Base-by-base conservation (phyloP, 2,888 invertebrate genomes). In the Parascotia fuliginaria region DNA sequence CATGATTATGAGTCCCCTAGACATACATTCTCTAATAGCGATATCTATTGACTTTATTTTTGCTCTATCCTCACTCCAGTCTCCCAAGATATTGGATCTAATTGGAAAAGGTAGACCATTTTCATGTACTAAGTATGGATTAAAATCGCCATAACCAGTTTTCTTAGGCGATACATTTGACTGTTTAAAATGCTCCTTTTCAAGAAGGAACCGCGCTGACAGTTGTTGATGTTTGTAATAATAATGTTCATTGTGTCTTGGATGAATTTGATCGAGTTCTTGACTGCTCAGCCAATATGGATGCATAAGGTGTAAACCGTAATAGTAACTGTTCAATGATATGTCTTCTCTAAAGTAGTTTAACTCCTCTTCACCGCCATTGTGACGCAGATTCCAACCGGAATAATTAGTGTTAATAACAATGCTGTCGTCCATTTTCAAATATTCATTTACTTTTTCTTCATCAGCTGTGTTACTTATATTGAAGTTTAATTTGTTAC, bases 261-360 rank as follows among this genome's bases (percentile, higher is more conserved):
- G 65, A 67, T 88, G 84, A 0, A 77, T 54, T 45, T 77, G 70
- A 47, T 85, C 83, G 4, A 90, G 73, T 59, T 92, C 91, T 22
- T 89, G 83, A 48, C 89, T 87, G 4, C 85, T 81, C 87, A 95
- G 86, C 93, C 94, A 95, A 77, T 92, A 94, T 1, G 95, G 94
- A 66, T 88, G 92, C 51, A 93, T 78, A 32, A 93, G 73, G 61
- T 94, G 93, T 60, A 93, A 79, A 57, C 92, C 93, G 60, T 92
- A 93, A 75, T 94, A 94, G 73, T 92, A 94, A 36, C 90, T 83
- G 70, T 94, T 95, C 9, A 95, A 73, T 15, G 92, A 93, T 45
- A 94, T 84, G 59, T 95, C 95, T 85, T 95, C 95, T 56, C 93
- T 93, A 69, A 94, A 95, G 68, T 95, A 95, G 48, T 93, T 93